phyloP scores from a whole-genome alignment of 1,140 invertebrate genomes.

The Philotrypesis tridentata region DNA sequence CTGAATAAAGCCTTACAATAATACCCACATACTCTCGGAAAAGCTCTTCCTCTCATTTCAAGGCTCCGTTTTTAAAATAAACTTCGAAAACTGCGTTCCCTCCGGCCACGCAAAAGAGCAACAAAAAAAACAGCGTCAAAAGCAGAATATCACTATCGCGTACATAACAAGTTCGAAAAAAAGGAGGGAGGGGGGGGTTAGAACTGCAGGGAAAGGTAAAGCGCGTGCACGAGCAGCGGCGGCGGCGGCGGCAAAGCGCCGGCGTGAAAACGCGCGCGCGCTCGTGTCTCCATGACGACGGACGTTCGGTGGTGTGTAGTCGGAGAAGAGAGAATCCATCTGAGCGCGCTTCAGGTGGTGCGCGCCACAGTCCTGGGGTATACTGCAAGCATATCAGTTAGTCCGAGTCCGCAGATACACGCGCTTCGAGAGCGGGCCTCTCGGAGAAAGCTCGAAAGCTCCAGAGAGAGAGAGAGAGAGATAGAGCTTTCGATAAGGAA shows the following conservation, averaged over 20 bases:
- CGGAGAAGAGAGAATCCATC: conserved; percentile 47
- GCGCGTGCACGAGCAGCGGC: conserved; percentile 36
- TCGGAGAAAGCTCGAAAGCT: neutral
- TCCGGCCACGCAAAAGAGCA: too few species aligned
- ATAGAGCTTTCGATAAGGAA: neutral
- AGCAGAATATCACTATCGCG: too few species aligned
- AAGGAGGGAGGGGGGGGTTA: too few species aligned
- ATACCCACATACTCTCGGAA: too few species aligned
- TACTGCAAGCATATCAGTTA: conserved; percentile 6
- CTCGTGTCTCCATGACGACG: conserved; percentile 63
- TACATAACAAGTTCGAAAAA: neutral
- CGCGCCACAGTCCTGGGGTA: conserved; percentile 40
- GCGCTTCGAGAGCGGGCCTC: conserved; percentile 10
- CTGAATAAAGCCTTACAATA: too few species aligned
- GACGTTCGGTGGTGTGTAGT: neutral
- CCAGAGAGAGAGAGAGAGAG: neutral
- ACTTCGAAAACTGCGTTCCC: too few species aligned
- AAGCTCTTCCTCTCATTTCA: too few species aligned
- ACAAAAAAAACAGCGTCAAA: neutral
- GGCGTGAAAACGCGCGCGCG: conserved; percentile 47
- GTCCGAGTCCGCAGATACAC: conserved; percentile 25
- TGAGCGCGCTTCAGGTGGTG: conserved; percentile 44
- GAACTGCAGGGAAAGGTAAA: neutral
- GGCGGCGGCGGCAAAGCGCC: neutral
- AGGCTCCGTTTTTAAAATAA: too few species aligned